Conservation (phyloP, 1,140 invertebrate species). For the Anthonomus grandis region DNA sequence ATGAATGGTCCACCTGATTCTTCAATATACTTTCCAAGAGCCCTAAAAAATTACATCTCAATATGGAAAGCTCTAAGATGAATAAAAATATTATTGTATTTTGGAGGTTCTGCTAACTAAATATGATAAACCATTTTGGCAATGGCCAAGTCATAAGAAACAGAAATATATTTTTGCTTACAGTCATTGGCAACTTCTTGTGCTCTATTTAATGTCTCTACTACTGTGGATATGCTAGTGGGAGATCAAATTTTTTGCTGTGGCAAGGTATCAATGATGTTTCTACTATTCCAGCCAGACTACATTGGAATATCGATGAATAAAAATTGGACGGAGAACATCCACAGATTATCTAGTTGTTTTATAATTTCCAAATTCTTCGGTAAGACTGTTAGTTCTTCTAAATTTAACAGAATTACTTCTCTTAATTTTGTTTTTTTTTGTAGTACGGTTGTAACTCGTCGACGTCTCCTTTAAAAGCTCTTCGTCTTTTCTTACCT, state of each 20-base stretch:
- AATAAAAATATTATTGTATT: conserved; percentile 45
- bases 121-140: conserved; percentile 46
- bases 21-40: conserved; percentile 43
- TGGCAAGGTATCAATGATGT: too few species aligned
- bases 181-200: conserved; percentile 34
- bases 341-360: too few species aligned
- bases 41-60: conserved; percentile 35
- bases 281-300: too few species aligned
- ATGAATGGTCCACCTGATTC: conserved; percentile 37
- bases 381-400: too few species aligned
- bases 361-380: too few species aligned
- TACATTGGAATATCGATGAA: too few species aligned
- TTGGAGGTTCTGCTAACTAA: not conserved
- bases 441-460: not conserved
- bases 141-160: conserved; percentile 41
- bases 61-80: conserved; percentile 47
- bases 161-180: conserved; percentile 39
- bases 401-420: not conserved
- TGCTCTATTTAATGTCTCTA: conserved; percentile 41
- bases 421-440: conserved; percentile 1
- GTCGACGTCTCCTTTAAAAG: not conserved
- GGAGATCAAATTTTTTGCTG: too few species aligned
- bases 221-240: conserved; percentile 39
- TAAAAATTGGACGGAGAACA: too few species aligned
- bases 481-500: conserved; percentile 3